Evolutionary conservation across 2,113 vertebrate species (phyloP), one percentile per base, ranked within the genome.

Genomic region (Corvus cornix): DNA sequence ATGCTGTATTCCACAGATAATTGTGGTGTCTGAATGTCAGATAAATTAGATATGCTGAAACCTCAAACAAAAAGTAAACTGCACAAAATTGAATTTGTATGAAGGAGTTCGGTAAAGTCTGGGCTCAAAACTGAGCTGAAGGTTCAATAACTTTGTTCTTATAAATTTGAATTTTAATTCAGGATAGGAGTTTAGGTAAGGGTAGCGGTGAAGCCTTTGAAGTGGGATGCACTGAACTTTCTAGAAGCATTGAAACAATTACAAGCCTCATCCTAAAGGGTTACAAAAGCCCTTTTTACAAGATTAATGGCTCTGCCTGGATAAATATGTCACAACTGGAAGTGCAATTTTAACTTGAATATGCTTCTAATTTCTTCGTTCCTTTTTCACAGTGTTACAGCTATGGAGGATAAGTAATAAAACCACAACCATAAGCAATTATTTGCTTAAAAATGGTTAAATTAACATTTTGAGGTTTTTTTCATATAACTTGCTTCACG

Each of bases 11-110:
- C 46, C 43, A 49, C 79, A 75, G 72, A 76, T 79, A 90, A 87
- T 73, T 94, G 41, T 62, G 16, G n/a, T 76, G 67, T 69, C 58
- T 89, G 78, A 90, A 85, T 84, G 85, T 90, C 82, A 96, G 53
- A 92, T 49, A 76, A 63, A 90, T 85, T 53, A 82, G 33, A 76
- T 85, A 56, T 33, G 17, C 58, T 53, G 58, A 85, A 66, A 63
- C 49, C 49, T 79, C 41, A 78, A 94, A 78, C 53, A 51, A 85
- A 86, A 91, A 74, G 3, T 46, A 78, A 91, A 68, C 26, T 22
- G 79, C 14, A 27, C 6, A 39, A 43, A 72, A 52, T 15, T 62
- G 46, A 62, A 53, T 81, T 84, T 75, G 4, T n/a, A 27, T 20
- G 18, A 43, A 73, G 39, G 13, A 75, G 9, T 46, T 79, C n/a